Conservation (phyloP, 2,888 invertebrate genomes). For the Cabera pusaria region DNA sequence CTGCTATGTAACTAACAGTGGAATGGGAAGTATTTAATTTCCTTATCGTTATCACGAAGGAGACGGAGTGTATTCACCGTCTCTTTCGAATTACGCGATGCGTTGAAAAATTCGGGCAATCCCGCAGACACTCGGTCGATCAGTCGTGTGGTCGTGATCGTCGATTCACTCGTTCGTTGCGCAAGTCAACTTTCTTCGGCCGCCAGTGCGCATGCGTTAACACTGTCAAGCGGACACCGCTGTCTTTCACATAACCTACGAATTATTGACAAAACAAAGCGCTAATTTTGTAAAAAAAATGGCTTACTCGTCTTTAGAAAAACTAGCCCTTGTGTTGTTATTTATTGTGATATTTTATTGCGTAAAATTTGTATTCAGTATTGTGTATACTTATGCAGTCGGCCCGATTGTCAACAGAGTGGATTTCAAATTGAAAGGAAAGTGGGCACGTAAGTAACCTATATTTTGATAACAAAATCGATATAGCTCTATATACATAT, state of each 20-base stretch:
- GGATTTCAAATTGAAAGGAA: conserved; percentile 87
- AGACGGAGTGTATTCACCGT: conserved; percentile 9
- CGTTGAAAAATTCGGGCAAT: conserved; percentile 27
- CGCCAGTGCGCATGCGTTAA: conserved; percentile 72
- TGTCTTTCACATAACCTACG: conserved; percentile 62
- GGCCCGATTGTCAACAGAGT: conserved; percentile 83
- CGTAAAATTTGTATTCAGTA: conserved; percentile 45
- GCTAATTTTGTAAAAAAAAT: conserved; percentile 49
- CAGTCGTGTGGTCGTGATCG: conserved; percentile 33
- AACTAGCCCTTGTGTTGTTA: conserved; percentile 70
- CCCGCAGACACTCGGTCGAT: conserved; percentile 38
- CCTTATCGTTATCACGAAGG: conserved; percentile 32
- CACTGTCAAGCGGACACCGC: conserved; percentile 59
- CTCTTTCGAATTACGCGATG: conserved; percentile 14
- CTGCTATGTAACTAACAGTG: no score
- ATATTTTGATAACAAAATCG: no score
- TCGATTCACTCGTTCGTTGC: conserved; percentile 47
- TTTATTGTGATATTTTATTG: conserved; percentile 51
- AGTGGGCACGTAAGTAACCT: conserved; percentile 90
- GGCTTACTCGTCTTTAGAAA: conserved; percentile 63
- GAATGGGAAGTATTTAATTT: no score
- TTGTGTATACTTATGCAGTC: conserved; percentile 67
- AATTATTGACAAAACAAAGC: no score
- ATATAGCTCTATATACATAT: no score
- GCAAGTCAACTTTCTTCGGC: conserved; percentile 71